These are phyloP conservation scores for Hipparchia semele DNA, from an alignment of 2,888 invertebrate genomes.

Conservation along the genomic window DNA sequence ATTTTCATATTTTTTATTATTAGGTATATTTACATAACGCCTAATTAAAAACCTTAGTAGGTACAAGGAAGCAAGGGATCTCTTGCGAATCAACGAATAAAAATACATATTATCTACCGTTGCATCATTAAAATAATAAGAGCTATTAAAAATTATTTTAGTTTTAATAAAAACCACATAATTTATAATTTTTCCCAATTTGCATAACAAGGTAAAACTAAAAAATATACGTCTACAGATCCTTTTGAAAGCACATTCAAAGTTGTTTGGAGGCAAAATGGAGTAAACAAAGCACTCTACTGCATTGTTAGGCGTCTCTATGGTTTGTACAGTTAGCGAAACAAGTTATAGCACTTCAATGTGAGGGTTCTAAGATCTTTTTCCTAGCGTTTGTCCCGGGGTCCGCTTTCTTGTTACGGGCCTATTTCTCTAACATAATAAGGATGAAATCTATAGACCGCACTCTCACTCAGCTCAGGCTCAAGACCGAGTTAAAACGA, in stretches of 20 bases:
- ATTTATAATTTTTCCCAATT: constrained; percentile 14
- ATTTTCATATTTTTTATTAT: neutral
- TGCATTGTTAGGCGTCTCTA: constrained; percentile 25
- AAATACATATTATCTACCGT: neutral
- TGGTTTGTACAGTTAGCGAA: constrained; percentile 22
- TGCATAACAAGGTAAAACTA: constrained; percentile 20
- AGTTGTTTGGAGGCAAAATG: constrained; percentile 29
- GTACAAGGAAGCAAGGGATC: constrained; percentile 6
- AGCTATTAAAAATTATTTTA: neutral
- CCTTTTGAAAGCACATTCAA: constrained; percentile 23
- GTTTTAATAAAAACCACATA: neutral
- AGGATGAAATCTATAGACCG: too few species aligned
- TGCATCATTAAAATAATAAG: constrained; percentile 2
- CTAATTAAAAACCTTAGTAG: constrained; percentile 3
- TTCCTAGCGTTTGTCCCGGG: too few species aligned
- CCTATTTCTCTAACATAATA: too few species aligned
- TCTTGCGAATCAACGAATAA: neutral
- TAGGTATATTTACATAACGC: neutral
- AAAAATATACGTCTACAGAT: constrained; percentile 20
- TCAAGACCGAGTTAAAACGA: too few species aligned
- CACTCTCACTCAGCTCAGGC: too few species aligned
- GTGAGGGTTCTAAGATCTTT: neutral
- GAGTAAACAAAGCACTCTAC: constrained; percentile 33
- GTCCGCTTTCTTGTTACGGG: too few species aligned
- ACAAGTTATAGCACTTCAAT: neutral